These are phyloP conservation scores for Hippoglossus stenolepis DNA, from an alignment of 2,113 vertebrate genomes.

Conservation along the genomic window DNA sequence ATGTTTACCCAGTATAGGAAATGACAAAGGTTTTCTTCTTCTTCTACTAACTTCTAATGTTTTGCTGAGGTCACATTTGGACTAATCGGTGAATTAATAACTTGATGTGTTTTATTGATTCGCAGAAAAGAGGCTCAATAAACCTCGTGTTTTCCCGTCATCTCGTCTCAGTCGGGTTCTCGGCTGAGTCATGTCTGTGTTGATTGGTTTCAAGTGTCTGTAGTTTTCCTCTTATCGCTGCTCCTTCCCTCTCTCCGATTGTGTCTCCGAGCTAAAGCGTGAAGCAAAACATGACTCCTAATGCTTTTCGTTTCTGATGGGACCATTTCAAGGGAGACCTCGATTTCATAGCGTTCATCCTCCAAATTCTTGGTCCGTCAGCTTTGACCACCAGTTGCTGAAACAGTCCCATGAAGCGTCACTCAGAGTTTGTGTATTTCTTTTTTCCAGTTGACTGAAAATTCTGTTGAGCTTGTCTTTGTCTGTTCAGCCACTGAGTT, in stretches of 20 bases:
- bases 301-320: too few relatives aligned
- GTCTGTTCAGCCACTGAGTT: background rate
- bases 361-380: too few relatives aligned
- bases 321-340: background rate
- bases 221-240: background rate
- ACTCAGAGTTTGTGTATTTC: too few relatives aligned
- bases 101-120: background rate
- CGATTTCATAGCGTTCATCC: background rate
- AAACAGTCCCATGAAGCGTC: background rate
- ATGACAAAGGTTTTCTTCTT: background rate
- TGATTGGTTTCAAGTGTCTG: background rate
- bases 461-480: background rate
- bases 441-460: too few relatives aligned
- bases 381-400: background rate
- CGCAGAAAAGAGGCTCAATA: background rate
- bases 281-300: background rate
- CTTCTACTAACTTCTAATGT: background rate
- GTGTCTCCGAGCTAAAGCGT: background rate
- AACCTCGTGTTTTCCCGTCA: background rate
- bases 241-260: background rate
- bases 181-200: constrained; percentile 18
- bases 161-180: background rate
- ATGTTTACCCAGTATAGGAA: background rate
- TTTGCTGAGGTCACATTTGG: background rate
- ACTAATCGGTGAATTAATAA: background rate